Evolutionary conservation across 37 sponge, comb jelly and placozoan genomes (phyloP), one percentile per base, ranked within the genome.

Genomic region (Hexactinellida sp.): DNA sequence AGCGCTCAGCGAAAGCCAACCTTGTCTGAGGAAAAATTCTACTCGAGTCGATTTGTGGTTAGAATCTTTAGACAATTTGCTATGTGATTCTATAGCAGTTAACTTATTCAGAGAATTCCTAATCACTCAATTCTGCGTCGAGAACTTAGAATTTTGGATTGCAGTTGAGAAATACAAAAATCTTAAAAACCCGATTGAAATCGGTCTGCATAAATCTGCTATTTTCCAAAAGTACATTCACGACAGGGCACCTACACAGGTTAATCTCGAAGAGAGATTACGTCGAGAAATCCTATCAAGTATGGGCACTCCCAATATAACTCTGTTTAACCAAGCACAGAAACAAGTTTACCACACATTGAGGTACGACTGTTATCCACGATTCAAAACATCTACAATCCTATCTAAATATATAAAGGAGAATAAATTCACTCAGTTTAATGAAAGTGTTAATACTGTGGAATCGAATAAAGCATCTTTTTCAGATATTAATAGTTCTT

Each of bases 111-210:
- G 76, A 63, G 30, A 63, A 63, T 63, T 63, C 76, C 30, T 63
- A n/a, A 63, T 21, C 5, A 63, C 25, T 5, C 28, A 63, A 63
- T 32, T 63, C 13, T 25, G 76, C 13, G 76, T n/a, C 13, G 76
- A 63, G 34, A 63, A 63, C 30, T 63, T 63, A 28, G 76, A 63
- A 63, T 63, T 63, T 23, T 63, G 76, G 76, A 7, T 63, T 10
- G 76, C 76, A 63, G 76, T 63, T 63, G 76, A 63, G 76, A 63
- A 63, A n/a, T 63, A 63, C 13, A 63, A 63, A n/a, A 25, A 1
- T 63, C 76, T 63, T 10, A 63, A 63, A 63, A 63, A 10, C 30
- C 76, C 76, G 3, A 63, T 63, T 63, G 76, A 63, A 63, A 63
- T 63, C 13, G 76, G 76, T 23, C 13, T 63, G 13, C 76, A 63